Conservation (phyloP, 1,140 invertebrate species). For the Agrypnia vestita region DNA sequence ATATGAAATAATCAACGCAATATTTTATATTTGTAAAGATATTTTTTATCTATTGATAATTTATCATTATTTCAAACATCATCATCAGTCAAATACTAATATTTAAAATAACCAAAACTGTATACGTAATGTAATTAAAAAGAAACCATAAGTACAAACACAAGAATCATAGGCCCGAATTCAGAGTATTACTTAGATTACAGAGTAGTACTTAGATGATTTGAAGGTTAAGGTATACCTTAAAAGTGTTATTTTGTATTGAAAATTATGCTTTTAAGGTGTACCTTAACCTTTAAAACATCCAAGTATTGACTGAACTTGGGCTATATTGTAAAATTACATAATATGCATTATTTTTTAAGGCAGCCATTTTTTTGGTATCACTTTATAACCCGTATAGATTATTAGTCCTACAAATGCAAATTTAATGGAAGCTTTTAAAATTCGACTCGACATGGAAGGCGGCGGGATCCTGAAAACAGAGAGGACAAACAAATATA, state of each 20-base stretch:
- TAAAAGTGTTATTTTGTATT: too few relatives aligned
- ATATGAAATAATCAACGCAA: too few relatives aligned
- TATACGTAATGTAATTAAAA: neutral
- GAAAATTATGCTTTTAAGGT: too few relatives aligned
- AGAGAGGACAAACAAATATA: neutral
- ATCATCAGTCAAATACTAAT: neutral
- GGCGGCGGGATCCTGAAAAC: constrained; percentile 58
- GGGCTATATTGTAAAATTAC: too few relatives aligned
- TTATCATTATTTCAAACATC: neutral
- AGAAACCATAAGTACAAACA: neutral
- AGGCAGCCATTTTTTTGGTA: constrained; percentile 58
- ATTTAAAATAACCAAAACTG: neutral
- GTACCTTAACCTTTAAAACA: too few relatives aligned
- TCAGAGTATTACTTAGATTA: too few relatives aligned
- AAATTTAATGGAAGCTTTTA: constrained; percentile 52
- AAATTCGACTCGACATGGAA: constrained; percentile 53
- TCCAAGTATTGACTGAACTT: too few relatives aligned
- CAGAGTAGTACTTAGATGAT: too few relatives aligned
- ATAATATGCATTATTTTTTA: constrained; percentile 27
- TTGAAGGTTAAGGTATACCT: too few relatives aligned
- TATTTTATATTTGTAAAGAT: too few relatives aligned
- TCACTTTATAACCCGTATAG: constrained; percentile 55
- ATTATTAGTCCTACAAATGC: constrained; percentile 52
- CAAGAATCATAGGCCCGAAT: too few relatives aligned
- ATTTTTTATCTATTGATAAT: too few relatives aligned